Evolutionary conservation across 1,140 invertebrate species (phyloP).

Genomic region (Drosophila mauritiana): DNA sequence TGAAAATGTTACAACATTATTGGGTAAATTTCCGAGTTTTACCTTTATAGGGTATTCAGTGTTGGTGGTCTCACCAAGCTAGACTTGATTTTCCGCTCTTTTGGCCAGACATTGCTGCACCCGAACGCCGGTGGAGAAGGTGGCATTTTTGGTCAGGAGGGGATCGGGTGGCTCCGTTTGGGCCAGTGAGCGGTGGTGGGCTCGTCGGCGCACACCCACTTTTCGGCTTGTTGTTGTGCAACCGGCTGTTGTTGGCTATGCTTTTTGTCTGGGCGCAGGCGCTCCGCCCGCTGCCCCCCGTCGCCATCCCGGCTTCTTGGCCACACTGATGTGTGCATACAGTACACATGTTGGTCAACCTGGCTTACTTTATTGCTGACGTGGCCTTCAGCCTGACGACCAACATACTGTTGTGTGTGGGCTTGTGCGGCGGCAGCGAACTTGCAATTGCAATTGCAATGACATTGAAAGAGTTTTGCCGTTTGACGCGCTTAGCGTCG

Average conservation of each 20-base stretch:
- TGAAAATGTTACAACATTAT: not conserved
- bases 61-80: not conserved
- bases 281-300: not conserved
- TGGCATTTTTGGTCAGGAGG: not conserved
- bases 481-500: slow-evolving; percentile 40
- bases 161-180: slow-evolving; percentile 5
- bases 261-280: slow-evolving; percentile 7
- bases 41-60: slow-evolving; percentile 10
- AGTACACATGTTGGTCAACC: slow-evolving; percentile 50
- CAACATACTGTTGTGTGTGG: slow-evolving; percentile 7
- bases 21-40: not conserved
- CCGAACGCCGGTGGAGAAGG: not conserved
- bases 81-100: slow-evolving; percentile 14
- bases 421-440: slow-evolving; percentile 17
- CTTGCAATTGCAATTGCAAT: slow-evolving; percentile 69
- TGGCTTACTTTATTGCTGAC: slow-evolving; percentile 32
- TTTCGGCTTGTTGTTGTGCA: slow-evolving; percentile 62
- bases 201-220: slow-evolving; percentile 74
- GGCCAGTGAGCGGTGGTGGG: slow-evolving; percentile 56
- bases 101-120: slow-evolving; percentile 23
- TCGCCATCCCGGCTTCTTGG: slow-evolving; percentile 1
- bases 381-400: slow-evolving; percentile 58
- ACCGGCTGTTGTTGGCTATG: slow-evolving; percentile 47
- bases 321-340: slow-evolving; percentile 17
- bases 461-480: slow-evolving; percentile 72